Evolutionary conservation across 1,140 invertebrate species (phyloP), one percentile per base, ranked within the genome.

Genomic region (Drosophila triauraria): DNA sequence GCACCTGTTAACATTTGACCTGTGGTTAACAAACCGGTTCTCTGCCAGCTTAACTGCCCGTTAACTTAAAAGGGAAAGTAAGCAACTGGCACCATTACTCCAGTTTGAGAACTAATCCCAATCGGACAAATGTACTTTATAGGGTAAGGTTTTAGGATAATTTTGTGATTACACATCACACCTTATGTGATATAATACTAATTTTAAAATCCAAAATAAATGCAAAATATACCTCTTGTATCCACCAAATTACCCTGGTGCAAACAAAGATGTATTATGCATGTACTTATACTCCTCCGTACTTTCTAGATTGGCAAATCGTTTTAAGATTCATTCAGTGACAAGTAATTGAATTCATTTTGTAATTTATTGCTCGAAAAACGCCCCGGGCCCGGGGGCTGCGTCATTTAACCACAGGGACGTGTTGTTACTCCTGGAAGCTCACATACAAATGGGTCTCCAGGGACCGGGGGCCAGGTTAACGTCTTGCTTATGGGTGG

Each of bases 281-380:
- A 20, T n/a, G 25, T 30, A 27, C 25, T 30, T 60, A 32, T 20
- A 57, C 25, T 43, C 27, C 23, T 35, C 32, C 25, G 32, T 58
- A 57, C 56, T 44, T 61, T 51, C 15, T 46, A 53, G 67, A 60
- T 72, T 71, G 71, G 67, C 38, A 86, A 86, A 86, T 86, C 82
- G 82, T 60, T 82, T 82, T 84, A 78, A 88, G 82, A 84, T 79
- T 87, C 79, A 84, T 79, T 87, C 79, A 80, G 78, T 79, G 82
- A 82, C 80, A 86, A 86, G 80, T 90, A 90, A 90, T 88, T 90
- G 80, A 88, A 88, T 88, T 88, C 70, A 90, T 91, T 90, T 90
- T 79, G 69, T 91, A 82, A 91, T 91, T 91, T 91, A 91, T 91
- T 91, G 86, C 86, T 68, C 54, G 56, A 67, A 67, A 80, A 91